Base-by-base conservation (phyloP, 1,140 invertebrate species). In the Pachyrhynchus sulphureomaculatus region DNA sequence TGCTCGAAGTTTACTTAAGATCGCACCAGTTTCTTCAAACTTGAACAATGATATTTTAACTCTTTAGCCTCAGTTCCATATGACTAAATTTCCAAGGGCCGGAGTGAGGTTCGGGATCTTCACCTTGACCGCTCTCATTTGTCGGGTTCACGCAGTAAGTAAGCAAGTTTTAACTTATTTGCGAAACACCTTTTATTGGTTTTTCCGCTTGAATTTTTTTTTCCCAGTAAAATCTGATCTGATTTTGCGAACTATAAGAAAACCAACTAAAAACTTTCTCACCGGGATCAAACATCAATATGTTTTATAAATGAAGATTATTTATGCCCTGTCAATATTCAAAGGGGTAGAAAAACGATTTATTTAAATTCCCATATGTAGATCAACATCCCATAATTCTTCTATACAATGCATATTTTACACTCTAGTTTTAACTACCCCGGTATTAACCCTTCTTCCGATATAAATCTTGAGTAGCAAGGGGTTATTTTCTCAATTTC, bases 281-380 rank as follows among this genome's bases (percentile, higher is more conserved):
- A 45, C 42, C 4, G 21, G 9, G 42, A 45, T 45, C 42, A 45
- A 24, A 9, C 1, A 24, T 29, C 42, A 21, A 45, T 10, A 24
- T 24, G 20, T 21, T 10, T 21, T 15, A 36, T 41, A 41, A 41
- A 17, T 5, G 37, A 13, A 42, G 18, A 42, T 47, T 47, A 47
- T 47, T 47, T 47, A 47, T 29, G 44, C 23, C 44, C 42, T 45
- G 42, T 47, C 44, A 32, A 47, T 29, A 47, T 13, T n/a, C 12
- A 47, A 9, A 9, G 44, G 23, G 23, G 13, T 21, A 8, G 26
- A 32, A 47, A 47, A 45, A 15, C 5, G 23, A 47, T 47, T 47
- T 47, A 47, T 47, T 47, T 47, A 47, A 47, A 47, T 47, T 47
- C 44, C 20, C 26, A 26, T 47, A 47, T 47, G 44, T 47, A 47